These are phyloP conservation scores for Matsumyia berberina DNA, from an alignment of 2,888 invertebrate genomes.

Conservation along the genomic window DNA sequence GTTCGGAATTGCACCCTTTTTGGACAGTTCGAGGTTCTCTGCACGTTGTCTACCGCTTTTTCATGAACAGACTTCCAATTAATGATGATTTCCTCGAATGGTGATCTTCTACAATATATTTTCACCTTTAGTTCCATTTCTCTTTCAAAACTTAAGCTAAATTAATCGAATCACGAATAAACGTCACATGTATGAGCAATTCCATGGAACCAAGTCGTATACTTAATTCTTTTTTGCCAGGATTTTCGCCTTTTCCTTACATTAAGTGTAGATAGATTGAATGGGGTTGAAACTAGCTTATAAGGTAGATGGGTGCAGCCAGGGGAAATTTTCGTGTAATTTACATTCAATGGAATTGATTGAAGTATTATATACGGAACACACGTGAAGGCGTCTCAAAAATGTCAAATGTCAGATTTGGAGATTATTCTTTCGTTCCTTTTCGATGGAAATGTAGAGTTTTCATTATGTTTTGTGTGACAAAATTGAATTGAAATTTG, in stretches of 20 bases:
- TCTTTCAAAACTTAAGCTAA: no score
- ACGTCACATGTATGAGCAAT: no score
- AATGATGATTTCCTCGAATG: no score
- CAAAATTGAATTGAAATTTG: not conserved
- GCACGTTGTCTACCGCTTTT: no score
- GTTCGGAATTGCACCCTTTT: no score
- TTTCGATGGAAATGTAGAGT: constrained; percentile 18
- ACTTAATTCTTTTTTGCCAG: constrained; percentile 4
- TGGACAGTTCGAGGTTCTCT: no score
- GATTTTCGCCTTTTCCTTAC: constrained; percentile 51
- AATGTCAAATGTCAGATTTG: constrained; percentile 67
- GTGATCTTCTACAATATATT: no score
- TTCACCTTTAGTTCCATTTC: no score
- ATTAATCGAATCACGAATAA: no score
- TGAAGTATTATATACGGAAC: not conserved
- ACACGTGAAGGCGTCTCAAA: constrained; percentile 33
- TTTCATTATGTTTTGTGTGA: constrained; percentile 26
- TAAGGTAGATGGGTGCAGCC: constrained; percentile 44
- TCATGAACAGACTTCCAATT: no score
- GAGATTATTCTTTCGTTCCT: constrained; percentile 1
- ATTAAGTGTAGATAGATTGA: constrained; percentile 64
- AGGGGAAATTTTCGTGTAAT: constrained; percentile 35
- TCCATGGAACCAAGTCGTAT: no score
- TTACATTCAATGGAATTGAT: constrained; percentile 53
- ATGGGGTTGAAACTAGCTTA: constrained; percentile 57